Evolutionary conservation across 2,888 invertebrate genomes (phyloP).

Genomic region (Drosophila vallismaia): DNA sequence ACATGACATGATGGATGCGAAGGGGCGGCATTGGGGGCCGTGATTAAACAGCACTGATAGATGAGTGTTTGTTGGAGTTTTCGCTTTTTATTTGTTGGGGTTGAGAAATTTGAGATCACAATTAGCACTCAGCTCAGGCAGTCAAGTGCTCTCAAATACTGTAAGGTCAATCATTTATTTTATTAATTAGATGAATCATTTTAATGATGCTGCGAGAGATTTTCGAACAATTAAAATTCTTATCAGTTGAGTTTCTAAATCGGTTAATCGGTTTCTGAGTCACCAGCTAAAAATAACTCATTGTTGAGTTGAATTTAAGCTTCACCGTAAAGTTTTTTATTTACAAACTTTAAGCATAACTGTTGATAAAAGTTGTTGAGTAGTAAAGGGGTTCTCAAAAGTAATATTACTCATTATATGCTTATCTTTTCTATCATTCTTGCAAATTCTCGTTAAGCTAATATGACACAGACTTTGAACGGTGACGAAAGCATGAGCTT

Average conservation of each 20-base stretch:
- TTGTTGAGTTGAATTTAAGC: not conserved
- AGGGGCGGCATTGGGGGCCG: not conserved
- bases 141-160: not conserved
- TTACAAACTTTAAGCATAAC: not conserved
- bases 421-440: not conserved
- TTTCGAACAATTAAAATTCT: slow-evolving; percentile 4
- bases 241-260: slow-evolving; percentile 48
- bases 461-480: not conserved
- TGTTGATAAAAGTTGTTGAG: not conserved
- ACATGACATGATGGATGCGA: slow-evolving; percentile 26
- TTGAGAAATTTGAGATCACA: not conserved
- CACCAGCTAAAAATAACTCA: slow-evolving; percentile 5
- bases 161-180: slow-evolving; percentile 21
- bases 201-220: slow-evolving; percentile 9
- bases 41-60: slow-evolving; percentile 2
- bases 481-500: slow-evolving; percentile 4
- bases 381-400: slow-evolving; percentile 2
- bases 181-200: slow-evolving; percentile 28
- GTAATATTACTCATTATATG: not conserved
- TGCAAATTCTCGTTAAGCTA: not conserved
- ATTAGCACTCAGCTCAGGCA: slow-evolving; percentile 20
- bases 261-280: slow-evolving; percentile 14
- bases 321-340: not conserved
- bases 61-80: slow-evolving; percentile 23
- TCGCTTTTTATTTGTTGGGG: not conserved